Percentiles rank a stretch among this genome's conserved stretches.
Evolutionary conservation across 2,113 vertebrate species (phyloP).

Genomic region (Cathartes aura): DNA sequence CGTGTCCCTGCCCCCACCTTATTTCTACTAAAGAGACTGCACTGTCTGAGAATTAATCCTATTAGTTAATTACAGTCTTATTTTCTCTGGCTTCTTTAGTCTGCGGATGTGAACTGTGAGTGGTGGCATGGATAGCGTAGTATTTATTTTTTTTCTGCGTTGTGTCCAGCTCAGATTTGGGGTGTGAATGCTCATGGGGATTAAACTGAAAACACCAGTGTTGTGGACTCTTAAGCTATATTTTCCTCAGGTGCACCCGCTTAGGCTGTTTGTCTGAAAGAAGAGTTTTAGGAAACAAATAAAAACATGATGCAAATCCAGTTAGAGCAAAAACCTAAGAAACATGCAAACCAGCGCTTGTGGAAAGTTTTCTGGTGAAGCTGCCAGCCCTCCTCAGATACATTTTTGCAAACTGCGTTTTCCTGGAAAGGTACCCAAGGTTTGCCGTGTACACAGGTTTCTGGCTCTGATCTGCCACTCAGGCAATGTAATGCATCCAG

Average conservation of each 20-base stretch:
- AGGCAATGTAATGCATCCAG: rapidly evolving
- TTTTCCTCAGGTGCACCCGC: neutral
- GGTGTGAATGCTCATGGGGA: neutral
- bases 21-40: neutral
- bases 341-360: neutral
- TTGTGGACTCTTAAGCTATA: neutral
- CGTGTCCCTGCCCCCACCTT: neutral
- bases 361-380: neutral
- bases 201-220: neutral
- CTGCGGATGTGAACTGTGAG: neutral
- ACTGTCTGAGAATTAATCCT: neutral
- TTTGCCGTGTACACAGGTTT: neutral
- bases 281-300: neutral
- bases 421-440: neutral
- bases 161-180: neutral
- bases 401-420: neutral
- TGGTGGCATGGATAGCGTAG: neutral
- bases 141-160: neutral
- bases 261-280: neutral
- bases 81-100: neutral
- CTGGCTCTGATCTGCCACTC: neutral
- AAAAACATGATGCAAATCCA: neutral
- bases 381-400: neutral
- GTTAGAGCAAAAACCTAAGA: neutral
- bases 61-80: conserved; percentile 1